Percentiles rank a stretch among this genome's conserved stretches.
Conservation (phyloP, 2,113 vertebrate species). For the Marcusenius ussheri region DNA sequence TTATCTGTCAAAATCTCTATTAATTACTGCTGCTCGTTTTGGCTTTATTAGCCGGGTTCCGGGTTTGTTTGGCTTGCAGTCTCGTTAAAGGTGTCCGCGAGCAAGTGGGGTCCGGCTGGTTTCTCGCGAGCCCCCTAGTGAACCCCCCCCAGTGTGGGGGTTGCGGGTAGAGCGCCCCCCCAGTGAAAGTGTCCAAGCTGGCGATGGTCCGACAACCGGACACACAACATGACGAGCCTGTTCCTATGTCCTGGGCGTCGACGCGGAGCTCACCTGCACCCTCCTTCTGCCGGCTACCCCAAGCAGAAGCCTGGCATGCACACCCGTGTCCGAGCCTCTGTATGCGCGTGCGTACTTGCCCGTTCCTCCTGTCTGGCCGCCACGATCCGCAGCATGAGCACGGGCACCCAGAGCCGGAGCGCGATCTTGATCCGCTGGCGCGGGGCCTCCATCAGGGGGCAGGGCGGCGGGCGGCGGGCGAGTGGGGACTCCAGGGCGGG, state of each 20-base stretch:
- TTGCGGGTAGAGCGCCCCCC: background rate
- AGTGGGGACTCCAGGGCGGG: constrained; percentile 28
- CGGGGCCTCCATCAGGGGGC: constrained; percentile 73
- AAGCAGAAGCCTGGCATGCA: background rate
- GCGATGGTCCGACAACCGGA: background rate
- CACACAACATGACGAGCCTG: background rate
- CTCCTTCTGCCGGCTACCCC: background rate
- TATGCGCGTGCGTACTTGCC: background rate
- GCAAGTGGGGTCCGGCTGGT: background rate
- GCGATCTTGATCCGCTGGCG: constrained; percentile 89
- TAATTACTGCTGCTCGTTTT: background rate
- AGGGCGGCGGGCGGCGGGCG: constrained; percentile 25
- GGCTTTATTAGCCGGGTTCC: background rate
- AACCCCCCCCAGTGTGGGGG: background rate
- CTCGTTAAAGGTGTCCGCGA: background rate
- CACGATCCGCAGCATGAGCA: constrained; percentile 92
- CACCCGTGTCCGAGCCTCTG: background rate
- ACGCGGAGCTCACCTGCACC: no score
- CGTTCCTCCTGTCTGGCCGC: constrained; percentile 63
- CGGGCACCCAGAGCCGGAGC: constrained; percentile 84
- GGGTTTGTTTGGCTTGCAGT: background rate
- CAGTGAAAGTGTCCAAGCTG: background rate
- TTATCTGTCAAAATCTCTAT: background rate
- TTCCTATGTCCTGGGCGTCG: background rate
- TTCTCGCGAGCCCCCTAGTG: background rate